A percentile compares a stretch with the other conserved stretches of the same genome.
Conservation (phyloP, 30 jellyfish, hydroid and myxozoan species). For the Cassiopea andromeda region DNA sequence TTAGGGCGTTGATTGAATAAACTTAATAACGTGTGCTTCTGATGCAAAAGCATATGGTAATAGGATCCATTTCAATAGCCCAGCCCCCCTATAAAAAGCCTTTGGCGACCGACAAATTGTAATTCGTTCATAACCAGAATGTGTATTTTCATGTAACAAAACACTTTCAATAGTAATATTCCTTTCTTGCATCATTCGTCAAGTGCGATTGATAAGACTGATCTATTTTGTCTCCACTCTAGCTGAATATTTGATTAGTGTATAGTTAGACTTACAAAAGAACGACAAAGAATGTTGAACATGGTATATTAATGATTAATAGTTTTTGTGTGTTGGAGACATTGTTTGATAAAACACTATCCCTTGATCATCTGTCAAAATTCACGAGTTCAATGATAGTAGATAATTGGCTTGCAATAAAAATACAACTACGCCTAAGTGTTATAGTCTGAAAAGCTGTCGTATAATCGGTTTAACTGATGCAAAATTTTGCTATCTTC, state of each 20-base stretch:
- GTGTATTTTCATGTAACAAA: not conserved
- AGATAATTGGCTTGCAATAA: not conserved
- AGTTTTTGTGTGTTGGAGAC: not conserved
- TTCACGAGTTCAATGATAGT: not conserved
- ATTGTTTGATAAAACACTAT: not conserved
- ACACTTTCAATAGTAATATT: not conserved
- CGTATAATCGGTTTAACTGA: not conserved
- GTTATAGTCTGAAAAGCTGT: not conserved
- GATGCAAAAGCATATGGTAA: not conserved
- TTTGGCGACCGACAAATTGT: not conserved
- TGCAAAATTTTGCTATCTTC: not conserved
- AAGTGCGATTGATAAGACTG: not conserved
- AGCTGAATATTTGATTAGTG: not conserved
- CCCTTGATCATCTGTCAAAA: not conserved
- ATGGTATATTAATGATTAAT: not conserved
- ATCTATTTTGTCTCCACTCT: conserved; percentile 4
- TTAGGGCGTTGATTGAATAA: not conserved
- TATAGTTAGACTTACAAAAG: not conserved
- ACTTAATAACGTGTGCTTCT: not conserved
- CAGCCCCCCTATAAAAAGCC: not conserved
- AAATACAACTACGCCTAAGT: not conserved
- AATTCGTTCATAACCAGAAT: not conserved
- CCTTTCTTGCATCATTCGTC: not conserved
- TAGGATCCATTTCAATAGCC: not conserved
- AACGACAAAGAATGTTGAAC: not conserved